These are phyloP conservation scores for Hemicrepidius hirtus DNA, from an alignment of 2,888 invertebrate genomes.

Conservation along the genomic window DNA sequence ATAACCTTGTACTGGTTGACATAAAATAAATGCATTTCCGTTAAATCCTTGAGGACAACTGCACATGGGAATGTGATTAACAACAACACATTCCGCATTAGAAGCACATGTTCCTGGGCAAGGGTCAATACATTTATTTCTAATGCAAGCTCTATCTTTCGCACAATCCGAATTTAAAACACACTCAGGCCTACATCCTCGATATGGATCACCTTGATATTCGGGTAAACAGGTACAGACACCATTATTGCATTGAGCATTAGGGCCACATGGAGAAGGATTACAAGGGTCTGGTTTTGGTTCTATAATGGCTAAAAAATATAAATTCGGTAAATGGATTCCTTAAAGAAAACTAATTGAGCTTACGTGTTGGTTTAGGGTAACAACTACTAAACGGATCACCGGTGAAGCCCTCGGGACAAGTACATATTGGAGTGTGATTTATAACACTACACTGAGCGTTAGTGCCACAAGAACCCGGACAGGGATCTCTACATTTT, in stretches of 20 bases:
- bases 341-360: neutral
- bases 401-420: slow-evolving; percentile 81
- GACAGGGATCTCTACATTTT: slow-evolving; percentile 85
- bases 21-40: slow-evolving; percentile 84
- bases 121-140: slow-evolving; percentile 82
- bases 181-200: slow-evolving; percentile 83
- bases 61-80: slow-evolving; percentile 86
- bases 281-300: slow-evolving; percentile 74
- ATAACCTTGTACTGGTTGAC: slow-evolving; percentile 75
- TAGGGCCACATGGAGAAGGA: slow-evolving; percentile 80
- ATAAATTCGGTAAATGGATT: neutral
- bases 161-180: slow-evolving; percentile 83
- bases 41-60: slow-evolving; percentile 81
- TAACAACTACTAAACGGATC: slow-evolving; percentile 78
- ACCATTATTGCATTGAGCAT: slow-evolving; percentile 78
- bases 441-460: slow-evolving; percentile 84
- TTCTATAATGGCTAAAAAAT: slow-evolving; percentile 44
- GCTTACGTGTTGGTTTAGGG: slow-evolving; percentile 67
- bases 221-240: slow-evolving; percentile 82
- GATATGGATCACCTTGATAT: slow-evolving; percentile 83
- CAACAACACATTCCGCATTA: slow-evolving; percentile 82
- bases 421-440: slow-evolving; percentile 86
- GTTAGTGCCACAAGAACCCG: slow-evolving; percentile 83
- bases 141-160: slow-evolving; percentile 81
- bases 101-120: slow-evolving; percentile 86